Evolutionary conservation across 2,113 vertebrate species (phyloP).

Genomic region (Chionis minor): DNA sequence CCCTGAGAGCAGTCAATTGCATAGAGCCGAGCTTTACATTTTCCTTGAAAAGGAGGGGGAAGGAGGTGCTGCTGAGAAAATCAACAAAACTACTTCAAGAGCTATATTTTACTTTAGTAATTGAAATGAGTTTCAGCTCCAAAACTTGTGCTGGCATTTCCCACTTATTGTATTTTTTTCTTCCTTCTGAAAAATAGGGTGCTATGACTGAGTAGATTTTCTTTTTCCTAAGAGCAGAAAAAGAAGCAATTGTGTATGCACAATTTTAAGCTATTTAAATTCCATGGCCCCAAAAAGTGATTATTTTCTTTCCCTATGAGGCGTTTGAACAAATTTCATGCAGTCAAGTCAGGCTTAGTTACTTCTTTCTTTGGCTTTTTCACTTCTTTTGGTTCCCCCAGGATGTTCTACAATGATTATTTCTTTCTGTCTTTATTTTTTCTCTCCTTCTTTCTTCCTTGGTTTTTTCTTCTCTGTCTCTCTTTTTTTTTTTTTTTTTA

Average conservation of each 20-base stretch:
- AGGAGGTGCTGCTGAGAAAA: neutral
- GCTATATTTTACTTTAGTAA: slow-evolving; percentile 3
- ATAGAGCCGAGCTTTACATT: neutral
- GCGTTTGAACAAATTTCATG: slow-evolving; percentile 58
- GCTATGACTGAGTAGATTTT: slow-evolving; percentile 14
- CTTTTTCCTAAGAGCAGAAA: slow-evolving; percentile 39
- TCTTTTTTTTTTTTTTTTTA: neutral
- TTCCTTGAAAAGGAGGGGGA: neutral
- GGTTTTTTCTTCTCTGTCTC: neutral
- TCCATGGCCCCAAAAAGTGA: slow-evolving; percentile 59
- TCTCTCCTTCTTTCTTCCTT: neutral
- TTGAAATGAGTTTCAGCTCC: neutral
- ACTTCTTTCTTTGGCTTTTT: slow-evolving; percentile 67
- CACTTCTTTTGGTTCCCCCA: slow-evolving; percentile 58
- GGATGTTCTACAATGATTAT: slow-evolving; percentile 70
- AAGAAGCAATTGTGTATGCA: slow-evolving; percentile 55
- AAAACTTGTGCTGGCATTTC: slow-evolving; percentile 2
- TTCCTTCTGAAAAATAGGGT: slow-evolving; percentile 7
- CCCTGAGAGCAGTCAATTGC: neutral
- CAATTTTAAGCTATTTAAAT: slow-evolving; percentile 73
- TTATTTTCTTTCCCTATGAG: slow-evolving; percentile 63
- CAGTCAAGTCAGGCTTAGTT: slow-evolving; percentile 32
- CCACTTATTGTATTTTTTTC: neutral
- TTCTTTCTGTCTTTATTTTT: slow-evolving; percentile 71
- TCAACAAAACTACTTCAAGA: neutral